Conservation (phyloP, 2,797 vertebrate species). For the Danio albolineatus region DNA sequence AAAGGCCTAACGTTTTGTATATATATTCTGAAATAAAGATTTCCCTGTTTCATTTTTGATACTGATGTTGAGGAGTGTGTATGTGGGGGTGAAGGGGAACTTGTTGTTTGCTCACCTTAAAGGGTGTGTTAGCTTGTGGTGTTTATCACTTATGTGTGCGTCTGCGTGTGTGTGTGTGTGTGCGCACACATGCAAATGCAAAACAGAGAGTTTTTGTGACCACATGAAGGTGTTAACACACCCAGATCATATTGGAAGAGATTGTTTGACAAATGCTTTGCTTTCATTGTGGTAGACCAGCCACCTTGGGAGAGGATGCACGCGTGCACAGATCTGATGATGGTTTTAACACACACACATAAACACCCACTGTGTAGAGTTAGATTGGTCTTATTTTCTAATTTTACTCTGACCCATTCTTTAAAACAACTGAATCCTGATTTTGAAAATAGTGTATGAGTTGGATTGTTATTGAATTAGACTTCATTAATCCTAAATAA, state of each 20-base stretch:
- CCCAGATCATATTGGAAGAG: conserved; percentile 50
- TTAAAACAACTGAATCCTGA: background rate
- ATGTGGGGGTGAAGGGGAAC: conserved; percentile 33
- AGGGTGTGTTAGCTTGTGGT: conserved; percentile 57
- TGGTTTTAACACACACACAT: conserved; percentile 11
- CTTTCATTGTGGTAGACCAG: conserved; percentile 46
- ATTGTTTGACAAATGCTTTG: conserved; percentile 20
- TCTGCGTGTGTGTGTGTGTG: background rate
- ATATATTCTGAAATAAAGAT: conserved; percentile 76
- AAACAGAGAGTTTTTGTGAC: conserved; percentile 36
- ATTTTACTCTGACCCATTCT: conserved; percentile 10
- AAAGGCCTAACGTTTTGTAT: conserved; percentile 57
- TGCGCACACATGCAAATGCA: background rate
- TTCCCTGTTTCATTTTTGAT: conserved; percentile 48
- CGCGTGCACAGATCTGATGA: conserved; percentile 17
- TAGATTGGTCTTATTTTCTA: conserved; percentile 4
- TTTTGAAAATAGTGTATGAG: conserved; percentile 14
- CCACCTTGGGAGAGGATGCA: conserved; percentile 25
- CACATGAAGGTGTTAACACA: conserved; percentile 57
- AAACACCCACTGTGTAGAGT: background rate
- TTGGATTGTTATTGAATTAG: background rate
- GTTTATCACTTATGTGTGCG: conserved; percentile 35
- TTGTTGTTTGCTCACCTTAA: conserved; percentile 37
- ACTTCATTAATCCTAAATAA: background rate
- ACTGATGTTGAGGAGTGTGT: conserved; percentile 45